phyloP scores from a whole-genome alignment of 1,140 invertebrate genomes.

The Metaphire vulgaris region DNA sequence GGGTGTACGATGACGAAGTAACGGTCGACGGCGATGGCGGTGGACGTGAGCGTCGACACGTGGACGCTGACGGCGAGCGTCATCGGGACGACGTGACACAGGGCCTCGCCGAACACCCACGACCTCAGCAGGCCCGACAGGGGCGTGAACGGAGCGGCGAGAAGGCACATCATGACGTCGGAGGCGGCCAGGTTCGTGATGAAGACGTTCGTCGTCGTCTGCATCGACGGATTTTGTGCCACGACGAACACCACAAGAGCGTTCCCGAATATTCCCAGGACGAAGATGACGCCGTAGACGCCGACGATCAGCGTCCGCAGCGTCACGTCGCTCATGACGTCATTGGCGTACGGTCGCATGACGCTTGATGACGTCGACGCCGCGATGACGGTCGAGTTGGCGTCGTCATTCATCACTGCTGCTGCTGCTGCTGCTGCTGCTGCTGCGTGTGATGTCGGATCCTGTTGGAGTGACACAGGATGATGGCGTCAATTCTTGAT shows the following conservation, averaged over 20 bases:
- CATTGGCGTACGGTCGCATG: neutral
- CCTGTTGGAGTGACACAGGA: neutral
- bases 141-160: slow-evolving; percentile 69
- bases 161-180: slow-evolving; percentile 82
- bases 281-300: slow-evolving; percentile 77
- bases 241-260: slow-evolving; percentile 79
- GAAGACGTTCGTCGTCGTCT: slow-evolving; percentile 95
- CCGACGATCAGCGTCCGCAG: slow-evolving; percentile 62
- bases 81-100: slow-evolving; percentile 89
- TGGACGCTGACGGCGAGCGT: slow-evolving; percentile 73
- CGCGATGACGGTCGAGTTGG: neutral
- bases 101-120: slow-evolving; percentile 79
- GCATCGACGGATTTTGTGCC: slow-evolving; percentile 82
- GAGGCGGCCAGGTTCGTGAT: slow-evolving; percentile 92
- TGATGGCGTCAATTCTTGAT: neutral
- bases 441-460: neutral
- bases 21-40: slow-evolving; percentile 90
- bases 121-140: slow-evolving; percentile 77
- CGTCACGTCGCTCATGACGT: neutral
- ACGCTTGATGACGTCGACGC: neutral
- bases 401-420: too few species aligned
- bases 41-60: slow-evolving; percentile 90
- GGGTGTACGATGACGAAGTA: slow-evolving; percentile 94
- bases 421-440: too few species aligned
- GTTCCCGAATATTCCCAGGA: slow-evolving; percentile 85